These are phyloP conservation scores for Synaphobranchus kaupii DNA, from an alignment of 2,797 vertebrate species.

Conservation along the genomic window DNA sequence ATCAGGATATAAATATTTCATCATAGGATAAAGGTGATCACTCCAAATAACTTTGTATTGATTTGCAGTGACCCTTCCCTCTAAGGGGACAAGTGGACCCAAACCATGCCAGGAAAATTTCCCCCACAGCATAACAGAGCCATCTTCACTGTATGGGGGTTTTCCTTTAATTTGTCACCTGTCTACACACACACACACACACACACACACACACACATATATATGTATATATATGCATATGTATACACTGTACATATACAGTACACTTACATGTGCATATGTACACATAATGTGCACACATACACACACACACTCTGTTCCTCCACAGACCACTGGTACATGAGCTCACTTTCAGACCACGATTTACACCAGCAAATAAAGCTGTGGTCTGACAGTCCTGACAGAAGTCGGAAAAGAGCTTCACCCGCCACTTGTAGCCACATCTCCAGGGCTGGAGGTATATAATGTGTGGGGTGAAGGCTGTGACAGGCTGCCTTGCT, in stretches of 20 bases:
- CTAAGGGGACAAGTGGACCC: no score
- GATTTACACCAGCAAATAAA: slow-evolving; percentile 3
- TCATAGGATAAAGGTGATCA: no score
- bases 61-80: no score
- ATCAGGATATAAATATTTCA: no score
- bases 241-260: background rate
- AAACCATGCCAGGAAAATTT: no score
- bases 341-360: background rate
- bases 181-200: background rate
- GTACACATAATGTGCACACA: background rate
- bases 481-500: slow-evolving; percentile 5
- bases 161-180: no score
- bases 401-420: background rate
- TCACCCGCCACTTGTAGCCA: background rate
- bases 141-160: no score
- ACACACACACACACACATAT: background rate
- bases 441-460: slow-evolving; percentile 7
- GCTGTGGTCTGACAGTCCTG: slow-evolving; percentile 3
- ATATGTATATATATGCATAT: background rate
- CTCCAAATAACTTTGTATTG: no score
- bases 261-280: background rate
- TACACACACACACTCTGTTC: background rate
- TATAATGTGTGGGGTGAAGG: background rate
- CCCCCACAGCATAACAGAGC: no score
- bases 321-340: background rate